These are phyloP conservation scores for Trachelus stipa DNA, from an alignment of 2,888 invertebrate species.

Conservation along the genomic window DNA sequence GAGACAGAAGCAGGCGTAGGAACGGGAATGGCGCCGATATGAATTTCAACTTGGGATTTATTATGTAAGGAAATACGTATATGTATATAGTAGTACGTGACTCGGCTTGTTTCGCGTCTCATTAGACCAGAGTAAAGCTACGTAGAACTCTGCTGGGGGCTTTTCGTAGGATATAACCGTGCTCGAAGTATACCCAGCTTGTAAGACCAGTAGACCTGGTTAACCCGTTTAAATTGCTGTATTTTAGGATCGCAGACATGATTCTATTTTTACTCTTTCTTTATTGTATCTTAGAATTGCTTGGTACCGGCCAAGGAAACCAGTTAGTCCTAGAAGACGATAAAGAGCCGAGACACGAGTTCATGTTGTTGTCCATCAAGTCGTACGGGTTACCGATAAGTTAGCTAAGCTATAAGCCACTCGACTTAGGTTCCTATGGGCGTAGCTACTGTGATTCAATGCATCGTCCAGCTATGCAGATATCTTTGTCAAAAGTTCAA, in stretches of 20 bases:
- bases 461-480: no score
- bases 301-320: not conserved
- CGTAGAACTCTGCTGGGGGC: not conserved
- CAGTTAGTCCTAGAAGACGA: not conserved
- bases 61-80: not conserved
- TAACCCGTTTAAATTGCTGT: not conserved
- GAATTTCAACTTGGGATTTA: not conserved
- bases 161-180: not conserved
- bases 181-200: not conserved
- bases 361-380: conserved; percentile 35
- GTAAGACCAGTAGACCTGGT: not conserved
- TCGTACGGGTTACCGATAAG: conserved; percentile 43
- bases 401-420: conserved; percentile 23
- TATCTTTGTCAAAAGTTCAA: no score
- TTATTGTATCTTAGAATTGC: not conserved
- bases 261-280: not conserved
- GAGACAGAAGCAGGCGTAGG: not conserved
- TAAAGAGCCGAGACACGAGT: conserved; percentile 11
- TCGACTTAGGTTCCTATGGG: conserved; percentile 18
- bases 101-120: not conserved
- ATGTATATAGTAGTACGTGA: not conserved
- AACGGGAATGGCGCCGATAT: not conserved
- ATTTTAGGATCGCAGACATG: not conserved
- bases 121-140: not conserved
- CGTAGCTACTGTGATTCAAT: not conserved